Conservation (phyloP, 2,888 invertebrate genomes). For the Beris chalybata region DNA sequence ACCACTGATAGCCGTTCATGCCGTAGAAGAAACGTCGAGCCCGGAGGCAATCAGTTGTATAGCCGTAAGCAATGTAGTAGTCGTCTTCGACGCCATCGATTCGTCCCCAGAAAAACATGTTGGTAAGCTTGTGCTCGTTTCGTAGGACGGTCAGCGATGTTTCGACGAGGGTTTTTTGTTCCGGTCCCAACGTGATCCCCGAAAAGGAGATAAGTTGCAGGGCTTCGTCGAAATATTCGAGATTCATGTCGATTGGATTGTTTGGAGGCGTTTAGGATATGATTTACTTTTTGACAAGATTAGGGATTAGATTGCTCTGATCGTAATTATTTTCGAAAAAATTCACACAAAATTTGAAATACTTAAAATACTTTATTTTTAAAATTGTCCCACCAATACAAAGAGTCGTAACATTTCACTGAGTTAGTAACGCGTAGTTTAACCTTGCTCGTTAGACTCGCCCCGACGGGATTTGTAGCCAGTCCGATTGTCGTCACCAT, state of each 20-base stretch:
- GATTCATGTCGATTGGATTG: slow-evolving; percentile 46
- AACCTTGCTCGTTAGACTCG: slow-evolving; percentile 9
- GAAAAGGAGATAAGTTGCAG: slow-evolving; percentile 56
- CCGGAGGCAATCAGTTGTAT: slow-evolving; percentile 69
- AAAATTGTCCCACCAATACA: too few relatives aligned
- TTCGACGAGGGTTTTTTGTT: slow-evolving; percentile 72
- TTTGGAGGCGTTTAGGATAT: background rate
- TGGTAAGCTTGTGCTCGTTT: slow-evolving; percentile 80
- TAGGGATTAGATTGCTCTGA: too few relatives aligned
- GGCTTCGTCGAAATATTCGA: slow-evolving; percentile 51
- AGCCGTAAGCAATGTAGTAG: slow-evolving; percentile 83
- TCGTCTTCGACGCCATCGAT: slow-evolving; percentile 75
- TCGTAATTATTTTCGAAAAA: too few relatives aligned
- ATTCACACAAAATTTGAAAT: background rate
- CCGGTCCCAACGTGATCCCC: slow-evolving; percentile 72
- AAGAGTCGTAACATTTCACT: too few relatives aligned
- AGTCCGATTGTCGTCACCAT: slow-evolving; percentile 11
- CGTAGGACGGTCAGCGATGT: slow-evolving; percentile 78
- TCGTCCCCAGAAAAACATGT: slow-evolving; percentile 85
- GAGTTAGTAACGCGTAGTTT: too few relatives aligned
- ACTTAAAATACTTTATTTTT: background rate
- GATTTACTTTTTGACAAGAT: too few relatives aligned
- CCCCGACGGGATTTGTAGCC: slow-evolving; percentile 12
- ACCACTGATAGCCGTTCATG: slow-evolving; percentile 71
- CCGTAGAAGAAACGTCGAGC: slow-evolving; percentile 80